phyloP scores from a whole-genome alignment of 2,113 vertebrate species.

The Callipepla squamata region DNA sequence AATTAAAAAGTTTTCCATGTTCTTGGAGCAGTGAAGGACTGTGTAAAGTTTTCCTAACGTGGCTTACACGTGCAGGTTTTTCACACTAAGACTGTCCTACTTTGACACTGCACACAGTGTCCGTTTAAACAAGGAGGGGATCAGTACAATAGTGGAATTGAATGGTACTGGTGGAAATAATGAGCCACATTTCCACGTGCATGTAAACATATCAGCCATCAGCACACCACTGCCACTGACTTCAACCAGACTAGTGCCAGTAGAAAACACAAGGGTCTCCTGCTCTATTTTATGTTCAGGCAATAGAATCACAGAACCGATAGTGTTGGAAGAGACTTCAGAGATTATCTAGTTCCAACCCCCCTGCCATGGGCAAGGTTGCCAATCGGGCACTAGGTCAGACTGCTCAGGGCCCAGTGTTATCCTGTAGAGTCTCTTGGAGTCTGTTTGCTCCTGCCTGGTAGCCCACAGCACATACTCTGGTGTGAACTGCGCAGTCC shows the following conservation, averaged over 20 bases:
- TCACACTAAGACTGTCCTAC: neutral
- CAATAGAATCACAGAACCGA: neutral
- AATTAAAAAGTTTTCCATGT: neutral
- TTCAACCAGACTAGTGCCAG: neutral
- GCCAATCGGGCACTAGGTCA: too few species aligned
- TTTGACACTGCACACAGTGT: fast-evolving
- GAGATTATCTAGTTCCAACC: too few species aligned
- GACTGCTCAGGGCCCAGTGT: neutral
- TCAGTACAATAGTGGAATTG: neutral
- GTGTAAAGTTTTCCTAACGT: neutral
- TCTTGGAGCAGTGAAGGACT: neutral
- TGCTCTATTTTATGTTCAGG: neutral
- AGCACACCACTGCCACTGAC: neutral
- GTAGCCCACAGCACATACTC: neutral
- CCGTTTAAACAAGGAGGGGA: neutral
- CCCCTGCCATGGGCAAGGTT: too few species aligned
- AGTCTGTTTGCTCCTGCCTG: fast-evolving
- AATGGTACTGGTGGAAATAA: conserved; percentile 9
- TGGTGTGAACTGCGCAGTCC: neutral
- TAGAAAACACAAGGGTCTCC: neutral
- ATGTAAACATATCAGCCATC: neutral
- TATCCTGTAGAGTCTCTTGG: neutral
- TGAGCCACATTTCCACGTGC: neutral
- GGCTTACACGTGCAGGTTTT: neutral
- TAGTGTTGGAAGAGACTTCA: too few species aligned